phyloP scores from a whole-genome alignment of 2,113 vertebrate genomes.

The Prionailurus viverrinus region DNA sequence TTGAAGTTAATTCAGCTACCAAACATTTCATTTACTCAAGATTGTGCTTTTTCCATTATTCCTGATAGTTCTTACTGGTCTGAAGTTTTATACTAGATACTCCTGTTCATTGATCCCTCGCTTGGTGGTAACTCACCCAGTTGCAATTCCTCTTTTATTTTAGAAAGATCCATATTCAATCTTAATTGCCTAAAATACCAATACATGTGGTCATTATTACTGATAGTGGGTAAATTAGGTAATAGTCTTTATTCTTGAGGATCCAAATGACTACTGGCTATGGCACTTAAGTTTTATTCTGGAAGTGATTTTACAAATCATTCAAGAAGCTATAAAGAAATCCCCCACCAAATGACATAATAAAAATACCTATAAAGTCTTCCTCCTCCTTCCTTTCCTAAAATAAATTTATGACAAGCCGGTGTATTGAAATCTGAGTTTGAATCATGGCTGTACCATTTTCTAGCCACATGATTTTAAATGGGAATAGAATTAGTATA shows the following conservation, averaged over 20 bases:
- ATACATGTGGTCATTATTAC: background rate
- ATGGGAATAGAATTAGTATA: background rate
- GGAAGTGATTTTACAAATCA: slow-evolving; percentile 39
- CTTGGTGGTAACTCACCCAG: background rate
- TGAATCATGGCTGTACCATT: background rate
- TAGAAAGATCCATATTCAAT: slow-evolving; percentile 14
- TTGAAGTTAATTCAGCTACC: background rate
- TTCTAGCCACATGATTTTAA: background rate
- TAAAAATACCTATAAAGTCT: slow-evolving; percentile 12
- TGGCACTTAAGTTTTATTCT: background rate
- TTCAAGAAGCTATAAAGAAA: slow-evolving; percentile 54
- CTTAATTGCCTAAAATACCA: background rate
- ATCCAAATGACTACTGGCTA: background rate
- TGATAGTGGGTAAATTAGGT: background rate
- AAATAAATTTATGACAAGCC: background rate
- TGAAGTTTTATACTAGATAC: slow-evolving; percentile 17
- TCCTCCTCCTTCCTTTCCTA: background rate
- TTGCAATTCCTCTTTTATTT: slow-evolving; percentile 49
- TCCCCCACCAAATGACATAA: background rate
- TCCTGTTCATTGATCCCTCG: background rate
- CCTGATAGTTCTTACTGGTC: background rate
- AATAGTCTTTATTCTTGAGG: background rate
- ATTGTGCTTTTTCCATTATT: background rate
- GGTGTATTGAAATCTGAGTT: background rate
- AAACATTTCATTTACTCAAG: slow-evolving; percentile 8